These are phyloP conservation scores for Hydrotaea diabolus DNA, from an alignment of 2,888 invertebrate genomes.

Conservation along the genomic window DNA sequence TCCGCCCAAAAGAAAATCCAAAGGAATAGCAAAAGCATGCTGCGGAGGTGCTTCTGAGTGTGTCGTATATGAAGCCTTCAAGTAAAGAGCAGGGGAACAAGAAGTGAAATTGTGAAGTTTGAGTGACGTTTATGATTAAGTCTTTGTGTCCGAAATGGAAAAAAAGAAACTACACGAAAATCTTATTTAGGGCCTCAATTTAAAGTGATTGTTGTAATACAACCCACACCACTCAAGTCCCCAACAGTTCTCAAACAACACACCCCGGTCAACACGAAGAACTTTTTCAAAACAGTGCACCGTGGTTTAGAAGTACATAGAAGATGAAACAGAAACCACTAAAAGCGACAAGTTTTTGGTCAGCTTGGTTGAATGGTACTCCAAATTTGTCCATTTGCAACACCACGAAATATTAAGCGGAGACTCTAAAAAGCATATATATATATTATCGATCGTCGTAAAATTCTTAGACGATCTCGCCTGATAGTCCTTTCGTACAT, in stretches of 20 bases:
- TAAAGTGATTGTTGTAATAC: slow-evolving; percentile 18
- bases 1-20: not conserved
- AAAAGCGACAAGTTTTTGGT: no score
- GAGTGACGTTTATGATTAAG: slow-evolving; percentile 60
- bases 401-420: no score
- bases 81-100: not conserved
- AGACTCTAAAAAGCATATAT: no score
- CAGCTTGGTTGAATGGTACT: no score
- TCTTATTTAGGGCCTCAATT: slow-evolving; percentile 56
- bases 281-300: not conserved
- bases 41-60: not conserved
- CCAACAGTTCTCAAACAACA: not conserved
- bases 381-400: no score
- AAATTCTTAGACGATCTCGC: no score
- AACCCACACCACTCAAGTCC: not conserved
- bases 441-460: no score
- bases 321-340: no score
- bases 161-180: slow-evolving; percentile 26
- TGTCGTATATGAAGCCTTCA: slow-evolving; percentile 8
- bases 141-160: slow-evolving; percentile 36
- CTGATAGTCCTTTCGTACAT: no score
- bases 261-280: not conserved
- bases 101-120: slow-evolving; percentile 40
- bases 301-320: not conserved
- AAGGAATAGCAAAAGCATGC: slow-evolving; percentile 7